Conservation (phyloP, 2,797 vertebrate species). For the Anabas testudineus region DNA sequence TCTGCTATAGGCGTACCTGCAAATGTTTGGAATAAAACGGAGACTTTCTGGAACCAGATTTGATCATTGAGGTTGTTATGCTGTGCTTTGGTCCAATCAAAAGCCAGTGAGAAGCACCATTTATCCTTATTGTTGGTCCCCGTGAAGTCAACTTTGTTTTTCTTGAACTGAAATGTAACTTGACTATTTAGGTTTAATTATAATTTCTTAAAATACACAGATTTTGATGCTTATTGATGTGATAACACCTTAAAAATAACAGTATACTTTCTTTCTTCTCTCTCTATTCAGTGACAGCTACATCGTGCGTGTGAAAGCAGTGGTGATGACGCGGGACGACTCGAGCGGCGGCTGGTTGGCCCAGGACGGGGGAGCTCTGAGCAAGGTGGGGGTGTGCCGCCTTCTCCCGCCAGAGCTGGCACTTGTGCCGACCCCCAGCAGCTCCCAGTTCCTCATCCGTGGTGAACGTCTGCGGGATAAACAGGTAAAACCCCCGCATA, state of each 20-base stretch:
- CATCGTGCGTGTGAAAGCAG: slow-evolving; percentile 99
- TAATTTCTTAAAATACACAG: too few relatives aligned
- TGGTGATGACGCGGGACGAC: slow-evolving; percentile 99
- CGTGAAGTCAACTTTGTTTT: too few relatives aligned
- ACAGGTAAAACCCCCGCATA: slow-evolving; percentile 83
- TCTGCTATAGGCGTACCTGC: too few relatives aligned
- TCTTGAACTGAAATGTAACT: too few relatives aligned
- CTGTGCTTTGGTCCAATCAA: too few relatives aligned
- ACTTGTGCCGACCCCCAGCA: slow-evolving; percentile 57
- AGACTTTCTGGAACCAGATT: too few relatives aligned
- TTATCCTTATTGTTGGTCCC: too few relatives aligned
- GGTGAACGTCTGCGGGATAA: slow-evolving; percentile 98
- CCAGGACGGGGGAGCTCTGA: slow-evolving; percentile 97
- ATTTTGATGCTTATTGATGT: too few relatives aligned
- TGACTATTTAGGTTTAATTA: too few relatives aligned
- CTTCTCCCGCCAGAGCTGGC: slow-evolving; percentile 89
- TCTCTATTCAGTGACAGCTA: slow-evolving; percentile 95
- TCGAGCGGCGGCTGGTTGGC: slow-evolving; percentile 99
- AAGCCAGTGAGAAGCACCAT: too few relatives aligned
- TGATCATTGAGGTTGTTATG: neutral
- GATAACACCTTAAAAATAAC: too few relatives aligned
- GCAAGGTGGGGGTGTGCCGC: slow-evolving; percentile 96
- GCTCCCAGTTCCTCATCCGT: slow-evolving; percentile 94
- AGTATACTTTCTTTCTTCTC: slow-evolving; percentile 2
- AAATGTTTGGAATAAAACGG: too few relatives aligned